phyloP scores from a whole-genome alignment of 2,113 vertebrate species.

The Ictalurus punctatus region DNA sequence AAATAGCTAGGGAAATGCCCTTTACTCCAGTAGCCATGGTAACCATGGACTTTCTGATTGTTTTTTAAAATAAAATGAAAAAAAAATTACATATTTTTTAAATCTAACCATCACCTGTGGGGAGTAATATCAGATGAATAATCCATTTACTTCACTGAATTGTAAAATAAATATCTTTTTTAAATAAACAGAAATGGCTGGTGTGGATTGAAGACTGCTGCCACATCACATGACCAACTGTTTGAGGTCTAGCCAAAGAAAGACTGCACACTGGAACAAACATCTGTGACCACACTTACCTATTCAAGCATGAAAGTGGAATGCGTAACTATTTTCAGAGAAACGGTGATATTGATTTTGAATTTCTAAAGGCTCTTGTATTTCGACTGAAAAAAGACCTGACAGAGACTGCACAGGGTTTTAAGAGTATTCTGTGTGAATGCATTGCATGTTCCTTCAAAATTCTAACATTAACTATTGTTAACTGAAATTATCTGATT shows the following conservation, averaged over 20 bases:
- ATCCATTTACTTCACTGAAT: neutral
- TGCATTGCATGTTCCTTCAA: neutral
- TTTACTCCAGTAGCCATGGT: conserved; percentile 18
- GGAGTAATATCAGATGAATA: neutral
- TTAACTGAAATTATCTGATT: neutral
- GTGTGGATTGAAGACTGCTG: neutral
- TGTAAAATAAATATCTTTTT: neutral
- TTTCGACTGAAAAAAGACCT: conserved; percentile 14
- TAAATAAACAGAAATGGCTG: neutral
- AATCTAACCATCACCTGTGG: neutral
- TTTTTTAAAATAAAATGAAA: neutral
- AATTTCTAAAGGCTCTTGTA: conserved; percentile 27
- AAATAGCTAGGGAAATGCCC: neutral
- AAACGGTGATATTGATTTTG: conserved; percentile 36
- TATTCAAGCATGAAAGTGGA: conserved; percentile 31
- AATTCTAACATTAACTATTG: conserved; percentile 1
- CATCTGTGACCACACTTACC: neutral
- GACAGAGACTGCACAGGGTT: conserved; percentile 54
- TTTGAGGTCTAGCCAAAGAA: conserved; percentile 20
- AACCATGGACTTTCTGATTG: neutral
- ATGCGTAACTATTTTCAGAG: conserved; percentile 34
- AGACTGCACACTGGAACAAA: conserved; percentile 3
- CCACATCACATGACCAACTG: neutral
- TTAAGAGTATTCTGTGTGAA: conserved; percentile 54
- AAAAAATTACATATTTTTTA: neutral